Base-by-base conservation (phyloP, 2,888 invertebrate species). In the Orchesellides sinensis region DNA sequence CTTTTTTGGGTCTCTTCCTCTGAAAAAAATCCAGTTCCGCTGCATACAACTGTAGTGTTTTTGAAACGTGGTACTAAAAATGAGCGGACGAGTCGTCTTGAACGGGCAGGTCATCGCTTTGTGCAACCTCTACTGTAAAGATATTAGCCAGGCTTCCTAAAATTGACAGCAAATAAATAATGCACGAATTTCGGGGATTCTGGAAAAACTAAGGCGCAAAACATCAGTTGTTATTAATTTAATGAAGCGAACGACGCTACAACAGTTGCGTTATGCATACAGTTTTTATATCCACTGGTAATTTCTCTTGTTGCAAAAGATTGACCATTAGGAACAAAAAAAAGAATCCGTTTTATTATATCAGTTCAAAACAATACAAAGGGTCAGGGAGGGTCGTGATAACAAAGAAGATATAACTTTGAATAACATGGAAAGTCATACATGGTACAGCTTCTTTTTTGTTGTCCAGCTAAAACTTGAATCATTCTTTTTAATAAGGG, bases 401-500 rank as follows among this genome's bases (percentile, higher is more conserved):
- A n/a, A n/a, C 45, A 61, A 35, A 61, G 27, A 12, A n/a, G 14
- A 56, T 12, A 23, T 25, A 56, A 56, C 63, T 63, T 40, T n/a
- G n/a, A n/a, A 32, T 54, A 59, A 27, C 29, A 8, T 17, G 52
- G 5, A n/a, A 21, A 21, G 23, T 17, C n/a, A 52, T 52, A 8
- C 23, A 52, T 52, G 4, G 47, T 12, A 47, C n/a, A 47, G n/a
- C n/a, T n/a, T n/a, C n/a, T n/a, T n/a, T n/a, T n/a, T n/a, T n/a
- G n/a, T 14, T 19, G 56, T 45, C 23, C 32, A 35, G 29, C 23
- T n/a, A 63, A 66, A 49, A 47, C 27, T 47, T 61, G 72, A 35
- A 61, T 72, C 72, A 72, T 45, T 72, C 72, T 72, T 72, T 72
- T 72, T 72, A 72, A 72, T 72, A 72, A 73, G 72, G 73, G 73